Percentiles rank a stretch among this genome's conserved stretches.
Conservation (phyloP, 2,797 vertebrate genomes). For the Neosalanx taihuensis region DNA sequence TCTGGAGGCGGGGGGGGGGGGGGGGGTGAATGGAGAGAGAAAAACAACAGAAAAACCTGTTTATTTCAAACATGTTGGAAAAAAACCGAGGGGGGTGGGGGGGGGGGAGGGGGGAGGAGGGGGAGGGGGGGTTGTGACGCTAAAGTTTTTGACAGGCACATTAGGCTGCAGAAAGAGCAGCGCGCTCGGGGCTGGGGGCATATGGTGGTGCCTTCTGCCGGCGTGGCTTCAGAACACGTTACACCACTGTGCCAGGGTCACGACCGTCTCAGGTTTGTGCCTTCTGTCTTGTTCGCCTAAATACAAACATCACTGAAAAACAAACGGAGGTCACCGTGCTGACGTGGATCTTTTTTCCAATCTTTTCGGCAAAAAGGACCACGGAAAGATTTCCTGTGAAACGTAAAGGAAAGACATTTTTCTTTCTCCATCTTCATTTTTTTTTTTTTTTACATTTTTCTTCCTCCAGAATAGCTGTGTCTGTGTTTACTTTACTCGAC, state of each 20-base stretch:
- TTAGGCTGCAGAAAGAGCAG: constrained; percentile 95
- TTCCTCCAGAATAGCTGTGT: not conserved
- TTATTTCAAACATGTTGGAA: constrained; percentile 74
- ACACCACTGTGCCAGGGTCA: constrained; percentile 79
- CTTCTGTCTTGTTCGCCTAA: constrained; percentile 69
- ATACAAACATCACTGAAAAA: constrained; percentile 68
- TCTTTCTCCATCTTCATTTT: not conserved
- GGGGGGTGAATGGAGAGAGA: constrained; percentile 5
- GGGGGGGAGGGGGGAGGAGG: constrained; percentile 39
- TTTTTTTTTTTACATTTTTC: not conserved
- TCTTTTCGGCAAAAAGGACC: constrained; percentile 12
- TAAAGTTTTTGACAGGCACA: constrained; percentile 95
- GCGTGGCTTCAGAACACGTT: constrained; percentile 81
- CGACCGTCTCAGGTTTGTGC: constrained; percentile 77
- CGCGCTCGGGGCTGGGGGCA: constrained; percentile 84
- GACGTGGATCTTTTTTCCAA: constrained; percentile 34
- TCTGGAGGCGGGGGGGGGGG: constrained; percentile 12
- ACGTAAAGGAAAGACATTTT: not conserved
- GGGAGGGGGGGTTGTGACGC: constrained; percentile 74
- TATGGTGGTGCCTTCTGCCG: constrained; percentile 91
- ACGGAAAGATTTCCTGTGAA: not conserved
- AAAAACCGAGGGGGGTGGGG: constrained; percentile 40
- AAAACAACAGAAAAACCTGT: constrained; percentile 51
- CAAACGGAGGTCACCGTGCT: constrained; percentile 13
- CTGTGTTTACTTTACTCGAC: not conserved